phyloP scores from a whole-genome alignment of 1,140 invertebrate species.

The Ceratosolen fusciceps region DNA sequence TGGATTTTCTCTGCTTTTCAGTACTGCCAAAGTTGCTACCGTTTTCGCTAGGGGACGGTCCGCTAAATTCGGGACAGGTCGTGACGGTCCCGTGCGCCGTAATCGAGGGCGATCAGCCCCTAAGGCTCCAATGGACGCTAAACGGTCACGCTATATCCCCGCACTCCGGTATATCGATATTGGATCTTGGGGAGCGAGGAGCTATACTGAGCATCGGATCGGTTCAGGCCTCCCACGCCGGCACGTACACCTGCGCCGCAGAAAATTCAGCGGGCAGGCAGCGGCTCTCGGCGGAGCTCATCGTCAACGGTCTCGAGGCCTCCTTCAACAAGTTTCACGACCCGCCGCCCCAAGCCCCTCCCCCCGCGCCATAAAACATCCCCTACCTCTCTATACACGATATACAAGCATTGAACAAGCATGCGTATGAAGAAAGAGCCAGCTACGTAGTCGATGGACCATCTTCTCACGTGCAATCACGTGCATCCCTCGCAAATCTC shows the following conservation, averaged over 20 bases:
- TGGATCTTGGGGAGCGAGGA: slow-evolving; percentile 78
- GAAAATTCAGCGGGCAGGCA: slow-evolving; percentile 81
- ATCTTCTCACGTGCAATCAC: no score
- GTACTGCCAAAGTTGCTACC: slow-evolving; percentile 76
- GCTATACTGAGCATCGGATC: slow-evolving; percentile 82
- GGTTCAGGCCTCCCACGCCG: slow-evolving; percentile 79
- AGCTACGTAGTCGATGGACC: no score
- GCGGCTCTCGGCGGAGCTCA: slow-evolving; percentile 76
- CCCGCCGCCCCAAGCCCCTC: no score
- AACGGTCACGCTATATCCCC: slow-evolving; percentile 75
- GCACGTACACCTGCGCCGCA: slow-evolving; percentile 86
- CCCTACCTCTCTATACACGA: no score
- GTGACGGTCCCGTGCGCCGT: slow-evolving; percentile 72
- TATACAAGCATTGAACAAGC: no score
- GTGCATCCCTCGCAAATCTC: background rate
- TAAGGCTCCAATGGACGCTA: slow-evolving; percentile 75
- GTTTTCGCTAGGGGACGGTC: slow-evolving; percentile 74
- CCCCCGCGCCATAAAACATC: no score
- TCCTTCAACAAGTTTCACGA: no score
- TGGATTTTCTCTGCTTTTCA: slow-evolving; percentile 65
- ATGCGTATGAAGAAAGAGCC: no score
- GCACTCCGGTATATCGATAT: slow-evolving; percentile 75
- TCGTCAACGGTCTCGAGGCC: slow-evolving; percentile 79
- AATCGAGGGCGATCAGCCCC: slow-evolving; percentile 73
- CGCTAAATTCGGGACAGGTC: slow-evolving; percentile 71